Conservation (phyloP, 2,113 vertebrate genomes). For the Megalops atlanticus region DNA sequence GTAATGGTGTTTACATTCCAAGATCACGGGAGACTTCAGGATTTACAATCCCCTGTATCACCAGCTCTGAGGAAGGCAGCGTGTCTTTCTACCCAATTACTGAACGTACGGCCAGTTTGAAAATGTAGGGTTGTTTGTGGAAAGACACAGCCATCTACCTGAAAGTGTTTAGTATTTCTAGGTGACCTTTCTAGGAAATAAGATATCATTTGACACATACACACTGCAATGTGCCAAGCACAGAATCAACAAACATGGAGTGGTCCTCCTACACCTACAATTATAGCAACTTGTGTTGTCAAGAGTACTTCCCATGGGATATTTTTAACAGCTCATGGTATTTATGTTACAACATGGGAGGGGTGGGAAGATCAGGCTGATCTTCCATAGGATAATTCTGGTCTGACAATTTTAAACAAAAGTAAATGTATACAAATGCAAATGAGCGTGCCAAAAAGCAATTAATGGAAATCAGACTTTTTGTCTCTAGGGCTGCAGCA, state of each 20-base stretch:
- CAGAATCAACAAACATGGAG: background rate
- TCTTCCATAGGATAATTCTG: background rate
- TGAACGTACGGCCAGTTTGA: background rate
- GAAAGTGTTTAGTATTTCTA: background rate
- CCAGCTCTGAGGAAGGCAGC: background rate
- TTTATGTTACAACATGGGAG: too few relatives aligned
- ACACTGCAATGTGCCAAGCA: background rate
- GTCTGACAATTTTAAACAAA: background rate
- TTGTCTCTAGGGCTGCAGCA: background rate
- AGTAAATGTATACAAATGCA: background rate
- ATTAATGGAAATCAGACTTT: background rate
- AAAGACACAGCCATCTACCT: background rate
- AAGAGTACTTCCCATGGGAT: too few relatives aligned
- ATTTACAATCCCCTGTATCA: conserved; percentile 58
- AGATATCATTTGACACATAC: background rate
- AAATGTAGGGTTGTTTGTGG: background rate
- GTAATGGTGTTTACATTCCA: conserved; percentile 71
- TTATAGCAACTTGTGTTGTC: too few relatives aligned
- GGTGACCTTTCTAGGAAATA: background rate
- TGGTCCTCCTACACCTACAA: too few relatives aligned
- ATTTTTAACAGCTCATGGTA: too few relatives aligned
- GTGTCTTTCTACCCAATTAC: background rate
- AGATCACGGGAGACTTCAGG: conserved; percentile 43
- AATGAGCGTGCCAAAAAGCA: background rate
- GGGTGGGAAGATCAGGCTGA: too few relatives aligned